These are phyloP conservation scores for Colinus virginianus DNA, from an alignment of 2,113 vertebrate genomes.

Conservation along the genomic window DNA sequence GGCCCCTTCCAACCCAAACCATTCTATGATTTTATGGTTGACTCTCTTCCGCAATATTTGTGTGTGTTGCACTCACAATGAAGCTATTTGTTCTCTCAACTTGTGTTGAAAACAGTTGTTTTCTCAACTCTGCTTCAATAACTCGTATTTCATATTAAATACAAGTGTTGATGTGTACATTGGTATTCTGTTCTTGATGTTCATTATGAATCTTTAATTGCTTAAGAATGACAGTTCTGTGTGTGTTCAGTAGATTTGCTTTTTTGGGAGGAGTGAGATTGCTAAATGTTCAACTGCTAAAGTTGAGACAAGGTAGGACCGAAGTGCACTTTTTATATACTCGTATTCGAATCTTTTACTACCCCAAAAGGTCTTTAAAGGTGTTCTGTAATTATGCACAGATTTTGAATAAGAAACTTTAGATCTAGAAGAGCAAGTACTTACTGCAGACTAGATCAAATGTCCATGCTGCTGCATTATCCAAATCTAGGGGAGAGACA, in stretches of 20 bases:
- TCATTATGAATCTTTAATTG: not conserved
- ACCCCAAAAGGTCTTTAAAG: not conserved
- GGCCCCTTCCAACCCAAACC: too few relatives aligned
- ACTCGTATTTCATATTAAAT: not conserved
- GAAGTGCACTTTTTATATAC: not conserved
- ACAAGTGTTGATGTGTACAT: not conserved
- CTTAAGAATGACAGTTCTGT: not conserved
- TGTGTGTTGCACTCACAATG: not conserved
- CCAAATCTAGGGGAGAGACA: not conserved
- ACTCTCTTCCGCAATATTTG: not conserved
- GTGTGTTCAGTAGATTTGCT: not conserved
- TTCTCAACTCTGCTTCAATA: not conserved
- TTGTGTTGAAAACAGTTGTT: not conserved
- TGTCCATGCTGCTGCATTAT: not conserved
- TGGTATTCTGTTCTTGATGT: not conserved
- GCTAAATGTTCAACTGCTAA: not conserved
- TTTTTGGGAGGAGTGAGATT: not conserved
- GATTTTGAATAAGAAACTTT: not conserved
- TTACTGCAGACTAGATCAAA: not conserved
- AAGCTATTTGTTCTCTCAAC: not conserved
- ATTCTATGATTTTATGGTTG: not conserved
- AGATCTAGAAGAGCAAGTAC: not conserved
- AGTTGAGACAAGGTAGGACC: not conserved
- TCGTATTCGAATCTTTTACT: not conserved
- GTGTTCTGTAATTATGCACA: not conserved